Base-by-base conservation (phyloP, 2,113 vertebrate species). In the Chloroceryle aenea region DNA sequence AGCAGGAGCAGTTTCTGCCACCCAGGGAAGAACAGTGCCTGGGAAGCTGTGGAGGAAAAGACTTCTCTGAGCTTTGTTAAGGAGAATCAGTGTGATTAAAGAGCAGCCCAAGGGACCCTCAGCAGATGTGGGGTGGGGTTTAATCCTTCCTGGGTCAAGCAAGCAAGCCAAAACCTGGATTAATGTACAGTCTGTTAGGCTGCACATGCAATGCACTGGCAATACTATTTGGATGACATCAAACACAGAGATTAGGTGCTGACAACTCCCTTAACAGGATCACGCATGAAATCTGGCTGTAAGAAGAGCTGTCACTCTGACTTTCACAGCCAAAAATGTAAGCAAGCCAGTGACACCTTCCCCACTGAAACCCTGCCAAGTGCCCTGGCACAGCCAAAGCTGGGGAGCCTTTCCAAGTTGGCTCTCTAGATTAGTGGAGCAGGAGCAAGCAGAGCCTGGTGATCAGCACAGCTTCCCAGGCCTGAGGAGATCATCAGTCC, bases 241-340 rank as follows among this genome's bases (percentile, higher is more conserved):
- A 78, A 96, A 78, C 43, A 89, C n/a, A 9, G 76, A 92, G 82
- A 96, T 80, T 66, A 95, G 56, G 68, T 94, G 88, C 88, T 96
- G 94, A 94, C 82, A 96, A 79, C 82, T 94, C 68, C 63, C 63
- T 52, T 75, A 84, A 86, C 34, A 64, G 72, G 68, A 92, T 92
- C 93, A 64, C 0, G 2, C 47, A 75, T 1, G 2, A 85, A 85
- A 95, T 92, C 27, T 89, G 80, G 72, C 90, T 7, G 0, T 47
- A 67, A 84, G 66, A 85, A 79, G 67, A 90, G 58, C 79, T 80
- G 64, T 77, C 85, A 64, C 27, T 63, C 67, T 38, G 88, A 63
- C 38, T 90, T 84, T 92, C 76, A 79, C 95, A 92, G 92, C 95
- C 95, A 96, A 86, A 93, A 78, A 2, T 0, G 1, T 1, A 3